These are phyloP conservation scores for Megalops atlanticus DNA, from an alignment of 2,113 vertebrate genomes.

Conservation along the genomic window DNA sequence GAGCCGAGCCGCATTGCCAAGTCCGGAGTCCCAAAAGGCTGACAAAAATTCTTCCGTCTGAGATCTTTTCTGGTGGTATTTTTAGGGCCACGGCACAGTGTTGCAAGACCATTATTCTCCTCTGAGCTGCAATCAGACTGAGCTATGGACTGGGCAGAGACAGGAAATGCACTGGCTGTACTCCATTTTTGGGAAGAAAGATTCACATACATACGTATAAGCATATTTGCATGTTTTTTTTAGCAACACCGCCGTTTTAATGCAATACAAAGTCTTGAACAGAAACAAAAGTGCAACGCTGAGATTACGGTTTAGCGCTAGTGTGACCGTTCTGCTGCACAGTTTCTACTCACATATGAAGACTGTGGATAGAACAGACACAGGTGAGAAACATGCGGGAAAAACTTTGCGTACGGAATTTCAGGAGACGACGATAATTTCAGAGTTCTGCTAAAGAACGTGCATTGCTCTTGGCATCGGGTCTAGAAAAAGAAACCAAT, in stretches of 20 bases:
- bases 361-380: too few species aligned
- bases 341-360: too few species aligned
- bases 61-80: not conserved
- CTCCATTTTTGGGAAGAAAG: not conserved
- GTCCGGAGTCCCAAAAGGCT: not conserved
- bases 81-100: not conserved
- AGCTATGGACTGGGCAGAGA: not conserved
- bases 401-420: not conserved
- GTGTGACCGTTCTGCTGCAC: not conserved
- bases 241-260: not conserved
- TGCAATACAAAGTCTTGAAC: not conserved
- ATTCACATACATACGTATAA: not conserved
- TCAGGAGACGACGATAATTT: not conserved
- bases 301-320: not conserved
- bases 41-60: not conserved
- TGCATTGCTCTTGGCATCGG: not conserved
- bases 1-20: too few species aligned
- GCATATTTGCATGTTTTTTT: conserved; percentile 1
- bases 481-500: not conserved
- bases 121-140: not conserved
- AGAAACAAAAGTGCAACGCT: not conserved
- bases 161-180: not conserved
- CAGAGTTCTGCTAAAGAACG: not conserved
- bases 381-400: too few species aligned
- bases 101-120: not conserved